Evolutionary conservation across 1,140 invertebrate species (phyloP).

Genomic region (Orchestia grillus): DNA sequence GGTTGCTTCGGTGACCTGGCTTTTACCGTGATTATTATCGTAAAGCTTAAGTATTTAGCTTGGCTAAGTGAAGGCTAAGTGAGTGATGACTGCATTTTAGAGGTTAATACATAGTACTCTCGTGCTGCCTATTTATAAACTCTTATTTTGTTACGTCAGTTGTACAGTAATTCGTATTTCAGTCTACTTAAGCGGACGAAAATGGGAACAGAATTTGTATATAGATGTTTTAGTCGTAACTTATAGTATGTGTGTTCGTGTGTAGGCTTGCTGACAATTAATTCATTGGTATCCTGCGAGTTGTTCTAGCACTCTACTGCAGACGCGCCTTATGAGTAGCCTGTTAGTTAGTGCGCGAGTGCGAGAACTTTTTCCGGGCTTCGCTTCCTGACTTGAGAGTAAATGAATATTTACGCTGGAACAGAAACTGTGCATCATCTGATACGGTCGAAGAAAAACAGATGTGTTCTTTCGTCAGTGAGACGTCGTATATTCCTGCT

Average conservation of each 20-base stretch:
- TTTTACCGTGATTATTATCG: slow-evolving; percentile 17
- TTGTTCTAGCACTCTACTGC: background rate
- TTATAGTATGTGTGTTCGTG: slow-evolving; percentile 29
- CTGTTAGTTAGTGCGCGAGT: background rate
- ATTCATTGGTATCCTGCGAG: background rate
- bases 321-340: slow-evolving; percentile 33
- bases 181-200: background rate
- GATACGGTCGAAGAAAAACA: background rate
- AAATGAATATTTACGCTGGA: background rate
- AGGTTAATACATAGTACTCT: slow-evolving; percentile 18
- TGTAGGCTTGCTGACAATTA: slow-evolving; percentile 5
- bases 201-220: slow-evolving; percentile 45
- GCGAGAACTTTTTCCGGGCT: background rate
- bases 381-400: background rate
- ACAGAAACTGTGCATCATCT: background rate
- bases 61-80: slow-evolving; percentile 33
- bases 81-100: slow-evolving; percentile 55
- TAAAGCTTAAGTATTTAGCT: slow-evolving; percentile 26
- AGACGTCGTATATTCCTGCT: background rate
- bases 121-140: slow-evolving; percentile 47
- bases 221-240: slow-evolving; percentile 31
- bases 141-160: slow-evolving; percentile 46
- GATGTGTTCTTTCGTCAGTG: background rate
- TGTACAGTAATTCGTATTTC: slow-evolving; percentile 50
- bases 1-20: slow-evolving; percentile 1